Evolutionary conservation across 2,888 invertebrate genomes (phyloP).

Genomic region (Sarcophaga subvicina): DNA sequence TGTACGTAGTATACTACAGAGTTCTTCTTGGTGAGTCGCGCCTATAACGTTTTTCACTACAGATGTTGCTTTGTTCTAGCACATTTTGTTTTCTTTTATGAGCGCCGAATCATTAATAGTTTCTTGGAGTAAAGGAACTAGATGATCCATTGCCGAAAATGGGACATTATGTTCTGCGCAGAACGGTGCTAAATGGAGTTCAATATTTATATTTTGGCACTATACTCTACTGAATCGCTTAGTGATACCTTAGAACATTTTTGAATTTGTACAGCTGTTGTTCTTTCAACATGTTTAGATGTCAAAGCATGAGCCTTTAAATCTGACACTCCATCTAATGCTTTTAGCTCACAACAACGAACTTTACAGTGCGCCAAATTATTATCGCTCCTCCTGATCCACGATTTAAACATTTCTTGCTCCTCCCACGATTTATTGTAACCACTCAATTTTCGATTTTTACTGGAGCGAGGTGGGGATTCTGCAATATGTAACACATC

Average conservation of each 20-base stretch:
- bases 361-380: background rate
- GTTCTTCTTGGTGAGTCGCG: too few relatives aligned
- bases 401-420: background rate
- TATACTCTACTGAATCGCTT: background rate
- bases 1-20: too few relatives aligned
- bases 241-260: constrained; percentile 3
- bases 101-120: background rate
- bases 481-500: constrained; percentile 8
- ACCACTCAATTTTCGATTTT: background rate
- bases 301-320: constrained; percentile 21
- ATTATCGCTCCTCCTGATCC: background rate
- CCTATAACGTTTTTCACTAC: background rate
- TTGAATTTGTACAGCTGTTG: constrained; percentile 6
- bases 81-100: constrained; percentile 9
- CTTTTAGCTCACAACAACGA: constrained; percentile 6
- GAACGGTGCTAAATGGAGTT: background rate
- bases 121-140: background rate
- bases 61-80: constrained; percentile 5
- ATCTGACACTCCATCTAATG: background rate
- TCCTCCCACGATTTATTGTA: constrained; percentile 22
- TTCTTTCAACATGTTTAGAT: constrained; percentile 21
- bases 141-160: constrained; percentile 3
- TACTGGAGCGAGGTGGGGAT: constrained; percentile 9
- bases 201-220: background rate
- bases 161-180: background rate